Evolutionary conservation across 2,113 vertebrate species (phyloP), one percentile per base, ranked within the genome.

Genomic region (Cichladusa arquata): DNA sequence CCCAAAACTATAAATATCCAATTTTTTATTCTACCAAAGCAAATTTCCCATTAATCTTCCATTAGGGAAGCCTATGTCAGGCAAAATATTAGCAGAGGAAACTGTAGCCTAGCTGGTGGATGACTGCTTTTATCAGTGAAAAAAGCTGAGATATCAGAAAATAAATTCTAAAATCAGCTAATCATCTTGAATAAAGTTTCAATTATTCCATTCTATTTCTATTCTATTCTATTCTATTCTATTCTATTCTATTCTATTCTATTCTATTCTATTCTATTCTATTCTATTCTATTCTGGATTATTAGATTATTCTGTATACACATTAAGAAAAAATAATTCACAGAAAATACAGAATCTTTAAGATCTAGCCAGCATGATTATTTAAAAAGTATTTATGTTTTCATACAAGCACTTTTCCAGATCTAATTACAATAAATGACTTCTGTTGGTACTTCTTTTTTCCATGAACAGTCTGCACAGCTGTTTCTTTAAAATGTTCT

Each of bases 301-400:
- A 81, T 91, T 74, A 95, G 73, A 95, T 92, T 94, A 96, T 90
- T 97, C 48, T 81, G 56, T n/a, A 73, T 29, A 25, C 23, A 72
- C 29, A 64, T 29, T 31, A 48, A n/a, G 38, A 88, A 92, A 95
- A 96, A 96, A 71, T 50, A 90, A 69, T 1, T 29, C 28, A 57
- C 6, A 44, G 60, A 95, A 76, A 87, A 51, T 88, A 92, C 29
- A 77, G 78, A 93, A 80, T 82, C 51, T 95, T 73, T 82, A 71
- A 62, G 36, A 76, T 73, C 60, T 86, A 91, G 80, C 92, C 74
- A 90, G 45, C 14, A 82, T 20, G 44, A 44, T 84, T 95, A 81
- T 92, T 62, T 62, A 8, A 62, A 50, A 89, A 83, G 36, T 93
- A 81, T 84, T 92, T 92, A 56, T 90, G 60, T 92, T 96, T 96